These are phyloP conservation scores for Pyralis farinalis DNA, from an alignment of 2,888 invertebrate genomes.

Conservation along the genomic window DNA sequence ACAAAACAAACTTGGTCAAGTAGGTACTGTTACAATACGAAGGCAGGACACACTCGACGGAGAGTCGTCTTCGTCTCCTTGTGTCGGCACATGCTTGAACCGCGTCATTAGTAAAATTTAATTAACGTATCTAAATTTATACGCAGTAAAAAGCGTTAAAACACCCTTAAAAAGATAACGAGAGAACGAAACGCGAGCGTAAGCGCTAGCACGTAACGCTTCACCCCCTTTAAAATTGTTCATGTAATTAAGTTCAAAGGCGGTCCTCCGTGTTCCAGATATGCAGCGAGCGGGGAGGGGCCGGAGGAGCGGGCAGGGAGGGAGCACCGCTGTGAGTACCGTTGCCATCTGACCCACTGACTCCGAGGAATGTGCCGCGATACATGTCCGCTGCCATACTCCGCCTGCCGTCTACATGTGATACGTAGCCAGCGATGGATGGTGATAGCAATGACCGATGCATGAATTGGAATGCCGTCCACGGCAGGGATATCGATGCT, in stretches of 20 bases:
- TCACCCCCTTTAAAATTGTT: background rate
- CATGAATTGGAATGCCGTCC: background rate
- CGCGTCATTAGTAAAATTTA: too few species aligned
- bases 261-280: conserved; percentile 9
- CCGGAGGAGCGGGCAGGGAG: background rate
- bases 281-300: conserved; percentile 3
- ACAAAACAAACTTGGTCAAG: too few species aligned
- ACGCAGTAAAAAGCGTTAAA: too few species aligned
- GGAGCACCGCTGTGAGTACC: conserved; percentile 9
- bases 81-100: too few species aligned
- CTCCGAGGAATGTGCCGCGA: conserved; percentile 5
- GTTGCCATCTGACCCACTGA: conserved; percentile 13
- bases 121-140: background rate
- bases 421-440: background rate
- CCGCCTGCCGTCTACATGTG: background rate
- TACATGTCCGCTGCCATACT: background rate
- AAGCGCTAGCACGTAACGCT: conserved; percentile 10
- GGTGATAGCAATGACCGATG: background rate
- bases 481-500: background rate
- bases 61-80: too few species aligned
- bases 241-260: conserved; percentile 15
- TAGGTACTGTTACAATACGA: too few species aligned
- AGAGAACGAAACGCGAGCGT: too few species aligned
- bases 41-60: too few species aligned
- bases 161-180: too few species aligned